These are phyloP conservation scores for Lasius platythorax DNA, from an alignment of 2,888 invertebrate genomes.

Conservation along the genomic window DNA sequence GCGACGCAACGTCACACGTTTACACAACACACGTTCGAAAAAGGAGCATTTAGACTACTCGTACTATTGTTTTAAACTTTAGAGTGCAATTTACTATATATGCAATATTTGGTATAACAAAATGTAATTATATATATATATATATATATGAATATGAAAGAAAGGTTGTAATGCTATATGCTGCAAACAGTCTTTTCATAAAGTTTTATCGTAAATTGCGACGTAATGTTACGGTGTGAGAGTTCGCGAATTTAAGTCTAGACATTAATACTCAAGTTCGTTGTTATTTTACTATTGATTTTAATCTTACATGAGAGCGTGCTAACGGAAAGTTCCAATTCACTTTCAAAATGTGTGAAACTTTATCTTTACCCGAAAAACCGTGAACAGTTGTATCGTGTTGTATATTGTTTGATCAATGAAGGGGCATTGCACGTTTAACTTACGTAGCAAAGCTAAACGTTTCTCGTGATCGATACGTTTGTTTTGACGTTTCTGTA, in stretches of 20 bases:
- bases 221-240: conserved; percentile 12
- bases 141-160: too few species aligned
- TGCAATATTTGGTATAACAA: not conserved
- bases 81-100: not conserved
- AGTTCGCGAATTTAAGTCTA: conserved; percentile 34
- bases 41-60: not conserved
- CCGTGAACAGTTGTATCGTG: conserved; percentile 56
- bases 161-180: too few species aligned
- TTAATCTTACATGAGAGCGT: conserved; percentile 16
- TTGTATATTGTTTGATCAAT: conserved; percentile 78
- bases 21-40: not conserved
- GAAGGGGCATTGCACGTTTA: conserved; percentile 67
- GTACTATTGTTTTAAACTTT: not conserved
- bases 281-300: conserved; percentile 13
- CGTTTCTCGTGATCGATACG: conserved; percentile 79
- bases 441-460: conserved; percentile 54
- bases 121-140: not conserved
- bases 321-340: conserved; percentile 39
- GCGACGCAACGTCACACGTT: conserved; percentile 22
- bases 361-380: conserved; percentile 34
- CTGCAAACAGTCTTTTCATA: not conserved
- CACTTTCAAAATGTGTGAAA: conserved; percentile 20
- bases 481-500: conserved; percentile 82
- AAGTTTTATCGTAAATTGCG: conserved; percentile 41
- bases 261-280: conserved; percentile 1